Conservation (phyloP, 2,797 vertebrate species). For the Threskiornis aethiopicus region DNA sequence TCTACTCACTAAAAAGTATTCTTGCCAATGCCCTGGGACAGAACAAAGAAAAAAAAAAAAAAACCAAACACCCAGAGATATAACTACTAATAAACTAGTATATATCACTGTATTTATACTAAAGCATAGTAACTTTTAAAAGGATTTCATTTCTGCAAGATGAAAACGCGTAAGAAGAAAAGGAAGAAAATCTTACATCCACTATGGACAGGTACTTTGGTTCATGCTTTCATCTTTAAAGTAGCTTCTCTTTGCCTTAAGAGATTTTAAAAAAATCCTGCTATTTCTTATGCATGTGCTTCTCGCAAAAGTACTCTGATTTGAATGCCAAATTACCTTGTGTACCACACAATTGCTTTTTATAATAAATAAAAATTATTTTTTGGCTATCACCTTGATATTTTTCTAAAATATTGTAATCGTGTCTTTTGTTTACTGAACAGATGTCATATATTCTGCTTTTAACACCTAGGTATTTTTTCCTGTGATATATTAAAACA, state of each 20-base stretch:
- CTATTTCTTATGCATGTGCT: background rate
- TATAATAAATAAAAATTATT: background rate
- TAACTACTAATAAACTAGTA: background rate
- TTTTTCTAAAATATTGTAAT: background rate
- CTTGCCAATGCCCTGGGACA: background rate
- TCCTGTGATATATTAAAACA: background rate
- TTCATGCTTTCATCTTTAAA: slow-evolving; percentile 33
- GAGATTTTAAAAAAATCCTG: background rate
- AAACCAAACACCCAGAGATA: background rate
- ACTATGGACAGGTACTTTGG: background rate
- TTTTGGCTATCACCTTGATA: background rate
- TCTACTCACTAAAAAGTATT: background rate
- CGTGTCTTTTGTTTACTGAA: background rate
- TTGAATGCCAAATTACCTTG: slow-evolving; percentile 23
- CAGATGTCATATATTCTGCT: background rate
- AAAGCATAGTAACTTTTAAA: background rate
- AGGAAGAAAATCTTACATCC: background rate
- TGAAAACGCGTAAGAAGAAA: background rate
- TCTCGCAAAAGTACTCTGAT: background rate
- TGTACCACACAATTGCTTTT: background rate
- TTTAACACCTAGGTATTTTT: background rate
- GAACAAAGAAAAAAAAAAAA: background rate
- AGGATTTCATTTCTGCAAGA: background rate
- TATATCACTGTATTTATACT: background rate
- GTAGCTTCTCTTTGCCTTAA: slow-evolving; percentile 6